Base-by-base conservation (phyloP, 2,113 vertebrate genomes). In the Lutjanus erythropterus region DNA sequence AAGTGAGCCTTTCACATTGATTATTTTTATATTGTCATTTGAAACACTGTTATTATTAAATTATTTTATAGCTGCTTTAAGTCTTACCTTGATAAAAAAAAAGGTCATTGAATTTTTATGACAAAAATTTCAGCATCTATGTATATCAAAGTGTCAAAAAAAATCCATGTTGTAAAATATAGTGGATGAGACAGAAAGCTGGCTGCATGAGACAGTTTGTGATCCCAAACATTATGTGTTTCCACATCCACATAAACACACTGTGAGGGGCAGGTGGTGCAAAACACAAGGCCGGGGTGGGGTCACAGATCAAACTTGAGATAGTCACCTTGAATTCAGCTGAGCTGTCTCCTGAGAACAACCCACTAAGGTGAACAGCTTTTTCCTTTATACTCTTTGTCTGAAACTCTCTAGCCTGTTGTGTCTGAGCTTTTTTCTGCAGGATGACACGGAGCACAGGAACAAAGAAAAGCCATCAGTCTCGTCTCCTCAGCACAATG, bases 371-470 rank as follows among this genome's bases (percentile, higher is more conserved):
- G 86, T 99, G 97, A 88, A 96, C 94, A 0, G 96, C 97, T 78
- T 98, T 98, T 85, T 99, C 98, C 93, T 97, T 99, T 92, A 99
- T 96, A 90, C 96, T 99, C 95, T 99, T 99, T 96, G 95, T 94
- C 83, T 97, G 97, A 95, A 99, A 99, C 82, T 98, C 97, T 94
- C 97, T 97, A 93, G 96, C 94, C 80, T 97, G 96, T 94, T 97
- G 93, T 79, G 94, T 95, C 92, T 97, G 96, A 91, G 96, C 96
- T 94, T 96, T 98, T 93, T 95, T 98, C 98, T 99, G 96, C 78
- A 86, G 79, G 49, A 79, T 87, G 75, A 49, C 71, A 78, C 60
- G 65, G 84, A 89, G 53, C 46, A 88, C 21, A 70, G 59, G 41
- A 75, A 77, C 50, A 86, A 82, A 75, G 49, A 77, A 71, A 67